Base-by-base conservation (phyloP, 2,797 vertebrate genomes). In the Decapterus maruadsi region DNA sequence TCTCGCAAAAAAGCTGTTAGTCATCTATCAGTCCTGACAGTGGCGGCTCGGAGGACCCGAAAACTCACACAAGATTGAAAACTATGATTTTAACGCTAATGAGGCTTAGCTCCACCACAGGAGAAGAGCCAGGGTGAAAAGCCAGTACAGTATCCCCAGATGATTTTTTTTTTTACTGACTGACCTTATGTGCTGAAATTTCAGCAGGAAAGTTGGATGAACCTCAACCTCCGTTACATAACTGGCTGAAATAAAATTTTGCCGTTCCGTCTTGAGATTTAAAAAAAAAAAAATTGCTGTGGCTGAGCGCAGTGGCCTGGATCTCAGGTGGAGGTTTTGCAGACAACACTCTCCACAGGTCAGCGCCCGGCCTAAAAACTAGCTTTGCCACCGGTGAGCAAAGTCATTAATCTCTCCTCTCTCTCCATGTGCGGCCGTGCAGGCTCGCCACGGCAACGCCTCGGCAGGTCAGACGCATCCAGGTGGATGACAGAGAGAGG, bases 301-400 rank as follows among this genome's bases (percentile, higher is more conserved):
- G 83, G 69, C 70, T 67, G 77, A 83, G 83, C 53, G 81, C 79
- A 75, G 73, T 26, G 84, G 81, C 76, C 80, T 82, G 84, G 54
- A 81, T 85, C 79, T 31, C 58, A 75, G 87, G 84, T 86, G 84
- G 77, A 80, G 65, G 78, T 26, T 86, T 45, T 82, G 68, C 75
- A 43, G 72, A 81, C 22, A 75, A 86, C 84, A 71, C 80, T 86
- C 75, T 89, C 70, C 59, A 82, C 83, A 82, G 87, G 84, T 81
- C 84, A 78, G 46, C 31, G 84, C 46, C 80, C 20, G 68, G 71
- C 63, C 78, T 69, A 38, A 80, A 84, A 86, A 72, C 1, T 66
- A 60, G 68, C 79, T 72, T 57, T 48, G 38, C 74, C 5, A 46
- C 74, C 68, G 48, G 56, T 2, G 73, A 71, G 75, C 70, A 20